These are phyloP conservation scores for Luscinia megarhynchos DNA, from an alignment of 2,797 vertebrate genomes.

Conservation along the genomic window DNA sequence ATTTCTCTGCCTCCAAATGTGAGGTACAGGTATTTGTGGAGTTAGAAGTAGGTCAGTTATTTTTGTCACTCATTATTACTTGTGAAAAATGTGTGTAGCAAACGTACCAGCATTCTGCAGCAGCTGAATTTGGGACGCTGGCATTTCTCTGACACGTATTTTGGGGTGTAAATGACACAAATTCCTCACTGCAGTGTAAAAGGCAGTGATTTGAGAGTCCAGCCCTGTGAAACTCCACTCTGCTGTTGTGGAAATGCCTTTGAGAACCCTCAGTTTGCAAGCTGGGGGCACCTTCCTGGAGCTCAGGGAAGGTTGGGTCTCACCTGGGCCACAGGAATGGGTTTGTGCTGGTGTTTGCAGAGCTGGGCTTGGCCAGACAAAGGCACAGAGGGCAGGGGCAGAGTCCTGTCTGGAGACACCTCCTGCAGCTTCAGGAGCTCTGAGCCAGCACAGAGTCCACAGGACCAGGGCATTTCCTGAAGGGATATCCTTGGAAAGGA, in stretches of 20 bases:
- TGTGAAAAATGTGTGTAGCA: constrained; percentile 75
- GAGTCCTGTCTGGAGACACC: fast-evolving
- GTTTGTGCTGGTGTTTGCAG: background rate
- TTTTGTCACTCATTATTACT: constrained; percentile 83
- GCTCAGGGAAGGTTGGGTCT: background rate
- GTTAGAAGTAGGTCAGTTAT: constrained; percentile 82
- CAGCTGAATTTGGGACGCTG: constrained; percentile 57
- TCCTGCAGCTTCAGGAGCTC: background rate
- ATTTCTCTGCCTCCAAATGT: constrained; percentile 63
- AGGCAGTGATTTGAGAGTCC: background rate
- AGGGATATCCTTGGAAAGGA: background rate
- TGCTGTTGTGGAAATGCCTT: background rate
- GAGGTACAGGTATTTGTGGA: constrained; percentile 78
- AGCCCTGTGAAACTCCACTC: background rate
- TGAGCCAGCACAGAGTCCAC: background rate
- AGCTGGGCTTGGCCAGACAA: background rate
- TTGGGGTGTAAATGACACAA: background rate
- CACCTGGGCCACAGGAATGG: background rate
- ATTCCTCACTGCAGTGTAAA: background rate
- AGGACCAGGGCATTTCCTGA: background rate
- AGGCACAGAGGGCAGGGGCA: background rate
- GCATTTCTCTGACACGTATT: background rate
- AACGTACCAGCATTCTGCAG: constrained; percentile 57
- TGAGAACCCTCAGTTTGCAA: background rate
- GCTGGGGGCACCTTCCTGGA: background rate